Base-by-base conservation (phyloP, 2,113 vertebrate genomes). In the Nanorana parkeri region DNA sequence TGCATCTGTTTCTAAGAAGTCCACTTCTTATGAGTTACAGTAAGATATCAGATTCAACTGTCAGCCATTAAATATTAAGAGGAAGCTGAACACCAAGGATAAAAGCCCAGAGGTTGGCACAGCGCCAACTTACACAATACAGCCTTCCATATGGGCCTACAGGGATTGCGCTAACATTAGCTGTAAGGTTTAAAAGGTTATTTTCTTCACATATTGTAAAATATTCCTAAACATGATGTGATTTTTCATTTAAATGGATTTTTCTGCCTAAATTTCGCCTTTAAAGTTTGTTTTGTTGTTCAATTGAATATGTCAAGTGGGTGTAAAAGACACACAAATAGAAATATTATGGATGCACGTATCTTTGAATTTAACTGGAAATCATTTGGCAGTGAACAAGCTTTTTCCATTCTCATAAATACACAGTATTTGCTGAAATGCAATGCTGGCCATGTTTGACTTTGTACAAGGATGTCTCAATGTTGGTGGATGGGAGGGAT, bases 11-110 rank as follows among this genome's bases (percentile, higher is more conserved):
- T 75, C 61, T 74, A 73, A 75, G 61, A 82, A 66, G 55, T 65
- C 61, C 19, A 74, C 69, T 82, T 82, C 80, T 64, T 68, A 60
- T 23, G 21, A 76, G 71, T 76, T 83, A 83, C 80, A 76, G 80
- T 83, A 83, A 83, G 26, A 82, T 68, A 68, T 83, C 63, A 76
- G 54, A 58, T 68, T 67, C 17, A n/a, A 47, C 71, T 82, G 63
- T 60, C 51, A 68, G 29, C 63, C 54, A 69, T 75, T 75, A 82
- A 58, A 56, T 75, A 74, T 75, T 67, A 82, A 75, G 80, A 67
- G 80, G 80, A 81, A 81, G 79, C 79, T 52, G 79, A 64, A 73
- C 60, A 55, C 68, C 68, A 64, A 69, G 69, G 24, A 75, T 73
- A 55, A 75, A 66, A 73, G 61, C 71, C 55, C 41, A 26, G 29